Conservation (phyloP, 2,797 vertebrate species). For the Pempheris klunzingeri region DNA sequence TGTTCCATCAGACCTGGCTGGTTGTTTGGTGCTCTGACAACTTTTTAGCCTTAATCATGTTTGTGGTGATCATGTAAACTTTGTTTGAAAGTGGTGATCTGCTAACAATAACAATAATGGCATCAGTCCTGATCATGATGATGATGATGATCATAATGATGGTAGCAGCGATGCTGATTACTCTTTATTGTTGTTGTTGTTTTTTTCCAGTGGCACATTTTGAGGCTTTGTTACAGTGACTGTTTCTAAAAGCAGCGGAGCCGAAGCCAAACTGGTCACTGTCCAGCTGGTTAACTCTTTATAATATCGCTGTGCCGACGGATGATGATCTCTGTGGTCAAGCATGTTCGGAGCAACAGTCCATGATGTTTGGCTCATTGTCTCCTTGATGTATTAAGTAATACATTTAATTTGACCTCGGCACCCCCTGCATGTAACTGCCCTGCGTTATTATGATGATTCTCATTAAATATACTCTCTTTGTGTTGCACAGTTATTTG, state of each 20-base stretch:
- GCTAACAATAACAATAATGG: slow-evolving; percentile 14
- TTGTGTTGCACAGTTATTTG: too few relatives aligned
- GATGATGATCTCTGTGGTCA: too few relatives aligned
- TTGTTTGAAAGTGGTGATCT: slow-evolving; percentile 7
- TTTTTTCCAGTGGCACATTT: not conserved
- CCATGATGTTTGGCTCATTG: too few relatives aligned
- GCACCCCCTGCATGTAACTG: too few relatives aligned
- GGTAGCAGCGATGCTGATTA: slow-evolving; percentile 21
- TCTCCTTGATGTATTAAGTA: too few relatives aligned
- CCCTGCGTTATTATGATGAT: too few relatives aligned
- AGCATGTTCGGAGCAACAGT: too few relatives aligned
- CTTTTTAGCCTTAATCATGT: slow-evolving; percentile 10
- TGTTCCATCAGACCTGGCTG: not conserved
- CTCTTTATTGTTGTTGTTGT: too few relatives aligned
- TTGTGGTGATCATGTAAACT: slow-evolving; percentile 19
- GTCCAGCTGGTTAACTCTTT: not conserved
- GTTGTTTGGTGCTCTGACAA: not conserved
- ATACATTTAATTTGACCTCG: too few relatives aligned
- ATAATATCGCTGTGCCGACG: too few relatives aligned
- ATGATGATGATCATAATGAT: slow-evolving; percentile 17
- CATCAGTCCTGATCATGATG: slow-evolving; percentile 26
- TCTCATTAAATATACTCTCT: too few relatives aligned
- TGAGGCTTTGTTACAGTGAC: not conserved
- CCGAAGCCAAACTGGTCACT: not conserved
- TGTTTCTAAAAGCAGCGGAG: not conserved